phyloP scores from a whole-genome alignment of 2,113 vertebrate genomes.

The Epinephelus moara region DNA sequence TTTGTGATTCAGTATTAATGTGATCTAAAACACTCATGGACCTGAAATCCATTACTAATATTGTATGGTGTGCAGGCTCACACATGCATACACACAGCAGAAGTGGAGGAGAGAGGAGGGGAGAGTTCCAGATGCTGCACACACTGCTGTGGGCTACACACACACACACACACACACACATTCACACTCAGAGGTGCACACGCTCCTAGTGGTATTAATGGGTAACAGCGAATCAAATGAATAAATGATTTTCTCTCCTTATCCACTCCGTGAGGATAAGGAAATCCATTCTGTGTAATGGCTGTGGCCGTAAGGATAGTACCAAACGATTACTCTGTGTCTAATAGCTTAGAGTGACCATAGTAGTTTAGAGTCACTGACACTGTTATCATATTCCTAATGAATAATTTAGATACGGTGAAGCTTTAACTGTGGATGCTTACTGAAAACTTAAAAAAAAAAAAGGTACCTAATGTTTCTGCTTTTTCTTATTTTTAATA shows the following conservation, averaged over 20 bases:
- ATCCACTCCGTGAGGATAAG: slow-evolving; percentile 20
- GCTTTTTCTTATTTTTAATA: not conserved
- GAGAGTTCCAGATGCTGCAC: slow-evolving; percentile 12
- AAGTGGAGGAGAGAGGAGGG: no score
- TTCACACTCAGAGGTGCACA: not conserved
- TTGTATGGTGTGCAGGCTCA: not conserved
- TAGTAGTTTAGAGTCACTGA: slow-evolving; percentile 6
- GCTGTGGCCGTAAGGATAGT: not conserved
- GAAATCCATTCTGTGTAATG: slow-evolving; percentile 24
- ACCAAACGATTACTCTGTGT: not conserved
- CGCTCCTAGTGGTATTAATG: not conserved
- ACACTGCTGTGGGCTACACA: slow-evolving; percentile 7
- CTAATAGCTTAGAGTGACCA: slow-evolving; percentile 7
- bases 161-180: not conserved
- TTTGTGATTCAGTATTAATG: slow-evolving; percentile 33
- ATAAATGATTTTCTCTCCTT: slow-evolving; percentile 22
- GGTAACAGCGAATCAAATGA: slow-evolving; percentile 8
- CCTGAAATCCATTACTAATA: not conserved
- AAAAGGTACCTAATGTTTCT: not conserved
- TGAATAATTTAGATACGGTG: not conserved
- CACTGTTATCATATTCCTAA: slow-evolving; percentile 12
- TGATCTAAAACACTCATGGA: slow-evolving; percentile 12
- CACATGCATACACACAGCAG: not conserved
- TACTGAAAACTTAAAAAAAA: not conserved
- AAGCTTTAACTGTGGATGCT: not conserved